Conservation (phyloP, 2,113 vertebrate genomes). For the Myotis brandtii region DNA sequence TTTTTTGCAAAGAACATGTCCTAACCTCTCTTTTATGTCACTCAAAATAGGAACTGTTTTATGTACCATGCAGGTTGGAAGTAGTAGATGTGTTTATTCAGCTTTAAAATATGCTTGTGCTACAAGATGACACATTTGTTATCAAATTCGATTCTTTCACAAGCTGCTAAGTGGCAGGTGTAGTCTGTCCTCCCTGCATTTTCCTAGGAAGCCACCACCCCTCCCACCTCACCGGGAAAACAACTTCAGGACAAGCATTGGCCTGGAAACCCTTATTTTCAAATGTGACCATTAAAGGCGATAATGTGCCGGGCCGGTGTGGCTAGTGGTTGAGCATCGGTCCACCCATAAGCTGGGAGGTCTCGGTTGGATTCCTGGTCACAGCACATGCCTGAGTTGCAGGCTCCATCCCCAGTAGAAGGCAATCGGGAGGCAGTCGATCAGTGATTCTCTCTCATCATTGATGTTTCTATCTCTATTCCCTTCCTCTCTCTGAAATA, state of each 20-base stretch:
- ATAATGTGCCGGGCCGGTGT: accelerated
- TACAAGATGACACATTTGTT: accelerated
- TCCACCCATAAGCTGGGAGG: too few species aligned
- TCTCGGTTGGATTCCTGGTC: too few species aligned
- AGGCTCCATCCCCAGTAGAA: too few species aligned
- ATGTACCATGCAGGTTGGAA: not conserved
- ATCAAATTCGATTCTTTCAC: not conserved
- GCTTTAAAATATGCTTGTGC: not conserved
- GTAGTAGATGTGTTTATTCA: not conserved
- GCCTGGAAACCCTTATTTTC: not conserved
- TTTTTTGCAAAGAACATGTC: not conserved
- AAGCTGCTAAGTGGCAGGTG: not conserved
- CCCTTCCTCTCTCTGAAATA: too few species aligned
- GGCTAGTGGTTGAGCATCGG: too few species aligned
- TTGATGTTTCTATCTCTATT: not conserved
- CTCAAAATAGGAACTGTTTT: not conserved
- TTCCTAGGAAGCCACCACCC: not conserved
- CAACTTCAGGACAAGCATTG: not conserved
- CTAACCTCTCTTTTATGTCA: not conserved
- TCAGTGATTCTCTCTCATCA: not conserved
- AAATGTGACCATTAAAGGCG: not conserved
- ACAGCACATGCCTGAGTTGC: too few species aligned
- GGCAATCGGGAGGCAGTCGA: too few species aligned
- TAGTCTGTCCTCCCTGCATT: accelerated
- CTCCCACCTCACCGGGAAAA: not conserved